These are phyloP conservation scores for Nasonia vitripennis DNA, from an alignment of 1,140 invertebrate genomes.

Conservation along the genomic window DNA sequence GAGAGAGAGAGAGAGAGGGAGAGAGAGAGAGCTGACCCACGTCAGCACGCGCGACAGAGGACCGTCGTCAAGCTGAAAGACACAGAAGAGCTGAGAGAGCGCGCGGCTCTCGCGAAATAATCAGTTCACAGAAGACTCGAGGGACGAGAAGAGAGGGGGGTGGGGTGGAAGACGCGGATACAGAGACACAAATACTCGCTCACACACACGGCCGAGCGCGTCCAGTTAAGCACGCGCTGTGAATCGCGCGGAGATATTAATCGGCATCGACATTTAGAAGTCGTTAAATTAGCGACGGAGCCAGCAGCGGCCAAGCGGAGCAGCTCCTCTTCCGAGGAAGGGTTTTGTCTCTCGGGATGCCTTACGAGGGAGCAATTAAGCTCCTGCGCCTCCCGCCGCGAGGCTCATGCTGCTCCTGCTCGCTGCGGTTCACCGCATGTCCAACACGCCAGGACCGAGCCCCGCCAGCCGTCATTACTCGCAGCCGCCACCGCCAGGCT, in stretches of 20 bases:
- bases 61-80: slow-evolving; percentile 45
- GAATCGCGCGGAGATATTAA: slow-evolving; percentile 46
- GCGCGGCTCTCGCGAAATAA: slow-evolving; percentile 44
- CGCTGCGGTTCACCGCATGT: slow-evolving; percentile 70
- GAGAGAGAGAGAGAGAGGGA: neutral
- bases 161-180: too few relatives aligned
- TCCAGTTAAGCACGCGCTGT: slow-evolving; percentile 16
- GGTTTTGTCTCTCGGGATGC: slow-evolving; percentile 50
- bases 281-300: slow-evolving; percentile 52
- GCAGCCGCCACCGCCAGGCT: neutral
- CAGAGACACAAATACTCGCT: neutral
- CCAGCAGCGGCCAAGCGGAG: neutral
- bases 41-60: slow-evolving; percentile 33
- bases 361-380: slow-evolving; percentile 51
- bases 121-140: slow-evolving; percentile 47
- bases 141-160: neutral
- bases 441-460: slow-evolving; percentile 62
- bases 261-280: slow-evolving; percentile 54
- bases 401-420: slow-evolving; percentile 41
- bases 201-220: neutral
- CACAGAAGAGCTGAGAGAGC: slow-evolving; percentile 16
- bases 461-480: slow-evolving; percentile 66
- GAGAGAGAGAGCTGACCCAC: slow-evolving; percentile 27
- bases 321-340: neutral
- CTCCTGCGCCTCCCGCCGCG: slow-evolving; percentile 54